A percentile compares a stretch with the other conserved stretches of the same genome.
Conservation (phyloP, 2,888 invertebrate species). For the Syrphus vitripennis region DNA sequence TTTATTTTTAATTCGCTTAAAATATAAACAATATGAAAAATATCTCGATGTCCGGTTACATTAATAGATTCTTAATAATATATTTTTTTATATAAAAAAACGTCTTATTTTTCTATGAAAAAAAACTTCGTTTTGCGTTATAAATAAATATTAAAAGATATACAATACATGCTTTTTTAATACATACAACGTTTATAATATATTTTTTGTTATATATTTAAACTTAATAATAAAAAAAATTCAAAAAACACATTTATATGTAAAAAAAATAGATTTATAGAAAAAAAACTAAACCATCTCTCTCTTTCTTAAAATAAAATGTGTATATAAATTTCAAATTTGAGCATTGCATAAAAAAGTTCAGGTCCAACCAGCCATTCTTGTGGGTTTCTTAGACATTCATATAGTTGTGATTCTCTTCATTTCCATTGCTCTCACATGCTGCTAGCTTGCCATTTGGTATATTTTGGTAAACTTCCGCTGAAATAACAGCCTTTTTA, state of each 20-base stretch:
- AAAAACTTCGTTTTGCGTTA: conserved; percentile 53
- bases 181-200: conserved; percentile 38
- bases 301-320: conserved; percentile 31
- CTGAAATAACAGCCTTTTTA: conserved; percentile 76
- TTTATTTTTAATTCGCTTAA: conserved; percentile 50
- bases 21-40: conserved; percentile 47
- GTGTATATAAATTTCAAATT: conserved; percentile 13
- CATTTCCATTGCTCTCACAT: conserved; percentile 12
- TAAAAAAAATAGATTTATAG: neutral
- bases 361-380: neutral
- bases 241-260: conserved; percentile 2
- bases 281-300: conserved; percentile 46
- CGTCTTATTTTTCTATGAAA: conserved; percentile 29
- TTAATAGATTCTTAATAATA: conserved; percentile 34
- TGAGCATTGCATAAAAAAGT: conserved; percentile 14
- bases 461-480: conserved; percentile 79
- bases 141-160: conserved; percentile 65
- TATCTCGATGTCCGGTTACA: conserved; percentile 52
- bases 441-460: conserved; percentile 37
- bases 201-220: neutral
- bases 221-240: conserved; percentile 8
- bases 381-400: conserved; percentile 45
- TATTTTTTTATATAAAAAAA: conserved; percentile 9
- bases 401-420: conserved; percentile 65
- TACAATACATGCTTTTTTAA: conserved; percentile 54